These are phyloP conservation scores for Patiria miniata DNA, from an alignment of 35 echinoderm and acorn worm species.

Conservation along the genomic window DNA sequence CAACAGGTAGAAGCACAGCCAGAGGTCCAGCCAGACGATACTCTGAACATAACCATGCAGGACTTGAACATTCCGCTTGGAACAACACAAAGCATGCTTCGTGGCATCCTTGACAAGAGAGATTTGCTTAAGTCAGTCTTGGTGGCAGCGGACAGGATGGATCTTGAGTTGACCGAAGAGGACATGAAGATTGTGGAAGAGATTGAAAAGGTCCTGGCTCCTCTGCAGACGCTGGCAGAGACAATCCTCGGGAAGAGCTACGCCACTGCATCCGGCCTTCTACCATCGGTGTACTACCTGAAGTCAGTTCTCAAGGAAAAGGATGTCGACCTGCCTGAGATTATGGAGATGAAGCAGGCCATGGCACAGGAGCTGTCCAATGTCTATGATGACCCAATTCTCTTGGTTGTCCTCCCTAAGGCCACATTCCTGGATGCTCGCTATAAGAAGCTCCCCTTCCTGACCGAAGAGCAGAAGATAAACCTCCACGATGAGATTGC, in stretches of 20 bases:
- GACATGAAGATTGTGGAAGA: slow-evolving; percentile 43
- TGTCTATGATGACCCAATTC: slow-evolving; percentile 2
- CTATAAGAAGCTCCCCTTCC: slow-evolving; percentile 45
- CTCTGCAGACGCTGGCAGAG: slow-evolving; percentile 32
- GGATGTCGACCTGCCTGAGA: slow-evolving; percentile 6
- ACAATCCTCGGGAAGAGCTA: background rate
- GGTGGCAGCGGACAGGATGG: background rate
- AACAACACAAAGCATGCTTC: slow-evolving; percentile 3
- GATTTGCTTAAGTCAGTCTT: background rate
- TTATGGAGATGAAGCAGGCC: slow-evolving; percentile 42
- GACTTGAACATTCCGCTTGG: background rate
- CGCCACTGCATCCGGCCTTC: slow-evolving; percentile 17
- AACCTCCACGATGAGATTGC: slow-evolving; percentile 20
- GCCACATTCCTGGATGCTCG: slow-evolving; percentile 39
- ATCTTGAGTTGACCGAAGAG: slow-evolving; percentile 26
- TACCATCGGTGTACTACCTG: slow-evolving; percentile 32
- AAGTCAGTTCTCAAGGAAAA: slow-evolving; percentile 26
- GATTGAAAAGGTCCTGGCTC: slow-evolving; percentile 29
- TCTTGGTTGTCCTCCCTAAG: slow-evolving; percentile 12
- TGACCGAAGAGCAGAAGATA: slow-evolving; percentile 28
- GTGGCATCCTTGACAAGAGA: background rate
- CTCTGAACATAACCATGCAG: slow-evolving; percentile 1
- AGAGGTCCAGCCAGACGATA: background rate
- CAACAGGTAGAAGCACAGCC: background rate
- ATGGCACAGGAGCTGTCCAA: slow-evolving; percentile 22